Conservation (phyloP, 1,140 invertebrate species). For the Holcopasites calliopsidis region DNA sequence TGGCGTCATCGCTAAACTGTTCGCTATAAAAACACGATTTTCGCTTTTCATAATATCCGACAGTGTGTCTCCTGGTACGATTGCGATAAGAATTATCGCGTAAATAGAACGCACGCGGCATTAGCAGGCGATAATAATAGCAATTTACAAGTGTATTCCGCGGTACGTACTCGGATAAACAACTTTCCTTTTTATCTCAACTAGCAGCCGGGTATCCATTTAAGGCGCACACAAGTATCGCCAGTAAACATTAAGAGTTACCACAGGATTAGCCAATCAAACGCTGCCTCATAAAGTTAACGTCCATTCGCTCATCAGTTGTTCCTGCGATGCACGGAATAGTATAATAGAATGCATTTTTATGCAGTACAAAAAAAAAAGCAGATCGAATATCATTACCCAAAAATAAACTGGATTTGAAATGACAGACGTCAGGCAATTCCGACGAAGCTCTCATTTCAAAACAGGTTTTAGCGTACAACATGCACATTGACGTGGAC, state of each 20-base stretch:
- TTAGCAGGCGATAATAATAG: neutral
- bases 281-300: slow-evolving; percentile 15
- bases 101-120: neutral
- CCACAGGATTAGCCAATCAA: slow-evolving; percentile 50
- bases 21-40: slow-evolving; percentile 50
- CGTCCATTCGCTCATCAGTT: slow-evolving; percentile 51
- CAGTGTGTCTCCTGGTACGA: neutral
- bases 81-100: neutral
- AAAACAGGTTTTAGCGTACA: slow-evolving; percentile 1
- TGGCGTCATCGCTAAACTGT: slow-evolving; percentile 64
- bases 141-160: neutral
- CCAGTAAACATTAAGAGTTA: slow-evolving; percentile 53
- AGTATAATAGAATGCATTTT: neutral
- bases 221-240: slow-evolving; percentile 46
- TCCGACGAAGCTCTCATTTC: neutral
- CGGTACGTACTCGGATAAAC: slow-evolving; percentile 25
- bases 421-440: neutral
- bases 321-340: neutral
- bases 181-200: slow-evolving; percentile 51
- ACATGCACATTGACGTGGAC: neutral
- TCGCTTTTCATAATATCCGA: slow-evolving; percentile 15
- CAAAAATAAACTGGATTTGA: neutral
- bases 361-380: neutral
- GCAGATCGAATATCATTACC: too few species aligned
- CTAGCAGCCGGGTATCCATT: slow-evolving; percentile 45